Evolutionary conservation across 2,113 vertebrate genomes (phyloP), one percentile per base, ranked within the genome.

Genomic region (Pyxicephalus adspersus): DNA sequence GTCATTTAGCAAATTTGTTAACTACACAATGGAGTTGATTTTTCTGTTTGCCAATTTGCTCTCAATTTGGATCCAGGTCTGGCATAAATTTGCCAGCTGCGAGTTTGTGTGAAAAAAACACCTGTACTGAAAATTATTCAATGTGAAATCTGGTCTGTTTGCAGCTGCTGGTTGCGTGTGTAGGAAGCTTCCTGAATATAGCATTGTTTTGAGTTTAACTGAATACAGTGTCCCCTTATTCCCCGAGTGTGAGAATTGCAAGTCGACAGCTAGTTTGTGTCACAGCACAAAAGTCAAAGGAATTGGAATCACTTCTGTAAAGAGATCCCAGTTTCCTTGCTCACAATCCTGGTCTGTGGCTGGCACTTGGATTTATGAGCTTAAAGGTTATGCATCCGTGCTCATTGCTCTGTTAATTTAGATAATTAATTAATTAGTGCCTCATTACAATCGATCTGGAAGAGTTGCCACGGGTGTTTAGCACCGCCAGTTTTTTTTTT

Each of bases 141-240:
- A 64, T 66, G 79, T 75, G 63, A 74, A 74, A 54, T 64, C 38
- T 65, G 22, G 70, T 34, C 61, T 75, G 51, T 66, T 66, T 58
- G 80, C 71, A 75, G 80, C 71, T 82, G 80, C 70, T 28, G 70
- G 38, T 64, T 74, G 57, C 63, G 20, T 25, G 71, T 66, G 70
- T 82, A 75, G 80, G 80, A 61, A 75, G 80, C 58, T 29, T 18
- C 57, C 57, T 82, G 80, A 82, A 75, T 75, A 66, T 82, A 54
- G 55, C 72, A 74, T 82, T 82, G 80, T 82, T 54, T 64, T 29
- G 15, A 28, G 22, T 57, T 66, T 15, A 16, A 29, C 20, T 9
- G 80, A 81, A 58, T 66, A 82, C 80, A 75, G 70, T 66, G 80
- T 65, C 70, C 72, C 70, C 80, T 82, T 82, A 73, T 82, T 81